Conservation (phyloP, 2,113 vertebrate genomes). For the Datnioides undecimradiatus region DNA sequence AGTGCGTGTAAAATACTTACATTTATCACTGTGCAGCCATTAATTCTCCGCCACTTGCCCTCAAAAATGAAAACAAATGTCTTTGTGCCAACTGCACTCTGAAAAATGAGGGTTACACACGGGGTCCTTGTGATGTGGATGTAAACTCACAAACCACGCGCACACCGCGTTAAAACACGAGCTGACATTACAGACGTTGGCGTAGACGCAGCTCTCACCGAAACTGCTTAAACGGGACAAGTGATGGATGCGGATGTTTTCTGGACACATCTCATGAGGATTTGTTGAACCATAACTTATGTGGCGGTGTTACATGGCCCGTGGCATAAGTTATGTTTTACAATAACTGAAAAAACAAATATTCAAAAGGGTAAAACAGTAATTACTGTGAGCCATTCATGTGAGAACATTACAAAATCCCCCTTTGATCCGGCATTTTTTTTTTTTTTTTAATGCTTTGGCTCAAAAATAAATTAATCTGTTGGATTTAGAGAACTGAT, state of each 20-base stretch:
- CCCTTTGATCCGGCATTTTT: neutral
- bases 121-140: constrained; percentile 21
- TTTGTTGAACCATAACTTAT: neutral
- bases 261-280: neutral
- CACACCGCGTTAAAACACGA: constrained; percentile 15
- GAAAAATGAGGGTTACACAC: constrained; percentile 30
- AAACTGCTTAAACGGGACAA: neutral
- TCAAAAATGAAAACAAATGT: constrained; percentile 52
- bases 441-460: neutral
- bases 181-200: constrained; percentile 16
- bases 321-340: neutral
- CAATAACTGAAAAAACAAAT: neutral
- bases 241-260: neutral
- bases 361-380: neutral
- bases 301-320: neutral
- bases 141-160: constrained; percentile 19
- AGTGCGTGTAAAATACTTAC: constrained; percentile 6
- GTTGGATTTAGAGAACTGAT: neutral
- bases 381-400: neutral
- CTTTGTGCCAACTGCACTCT: constrained; percentile 20
- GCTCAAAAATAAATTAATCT: neutral
- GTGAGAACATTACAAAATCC: neutral
- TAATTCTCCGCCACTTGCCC: constrained; percentile 32
- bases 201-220: neutral
- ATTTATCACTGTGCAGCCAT: constrained; percentile 18